A percentile compares a stretch with the other conserved stretches of the same genome.
phyloP scores from a whole-genome alignment of 2,888 invertebrate genomes.

The Byasa hedistus region DNA sequence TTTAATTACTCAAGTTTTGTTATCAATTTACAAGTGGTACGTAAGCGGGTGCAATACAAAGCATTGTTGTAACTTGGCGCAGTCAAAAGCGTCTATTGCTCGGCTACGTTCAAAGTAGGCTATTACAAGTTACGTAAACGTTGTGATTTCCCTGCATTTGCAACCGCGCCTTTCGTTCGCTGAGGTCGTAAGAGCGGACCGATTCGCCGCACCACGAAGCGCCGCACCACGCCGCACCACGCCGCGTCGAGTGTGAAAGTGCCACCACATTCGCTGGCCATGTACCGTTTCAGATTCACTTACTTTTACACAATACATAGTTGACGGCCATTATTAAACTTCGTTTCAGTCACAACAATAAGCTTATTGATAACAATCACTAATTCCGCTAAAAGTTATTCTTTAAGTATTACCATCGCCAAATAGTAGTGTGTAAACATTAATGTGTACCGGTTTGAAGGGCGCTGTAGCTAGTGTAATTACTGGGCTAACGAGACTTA shows the following conservation, averaged over 20 bases:
- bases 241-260: constrained; percentile 64
- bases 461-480: too few species aligned
- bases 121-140: constrained; percentile 44
- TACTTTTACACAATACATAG: constrained; percentile 52
- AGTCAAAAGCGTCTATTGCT: constrained; percentile 11
- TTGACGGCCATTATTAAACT: constrained; percentile 37
- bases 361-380: neutral
- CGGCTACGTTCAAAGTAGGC: constrained; percentile 21
- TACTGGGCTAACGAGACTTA: too few species aligned
- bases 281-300: constrained; percentile 63
- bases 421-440: too few species aligned
- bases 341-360: constrained; percentile 14
- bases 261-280: constrained; percentile 52
- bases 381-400: neutral
- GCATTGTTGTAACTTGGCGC: constrained; percentile 11
- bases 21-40: neutral
- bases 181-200: constrained; percentile 45
- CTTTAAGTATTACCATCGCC: neutral
- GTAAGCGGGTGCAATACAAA: neutral
- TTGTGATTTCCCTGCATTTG: constrained; percentile 46
- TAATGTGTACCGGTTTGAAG: too few species aligned
- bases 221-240: constrained; percentile 37
- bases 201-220: constrained; percentile 38
- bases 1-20: neutral
- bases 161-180: constrained; percentile 46